A percentile compares a stretch with the other conserved stretches of the same genome.
Evolutionary conservation across 1,140 invertebrate species (phyloP).

Genomic region (Cheumatopsyche charites): DNA sequence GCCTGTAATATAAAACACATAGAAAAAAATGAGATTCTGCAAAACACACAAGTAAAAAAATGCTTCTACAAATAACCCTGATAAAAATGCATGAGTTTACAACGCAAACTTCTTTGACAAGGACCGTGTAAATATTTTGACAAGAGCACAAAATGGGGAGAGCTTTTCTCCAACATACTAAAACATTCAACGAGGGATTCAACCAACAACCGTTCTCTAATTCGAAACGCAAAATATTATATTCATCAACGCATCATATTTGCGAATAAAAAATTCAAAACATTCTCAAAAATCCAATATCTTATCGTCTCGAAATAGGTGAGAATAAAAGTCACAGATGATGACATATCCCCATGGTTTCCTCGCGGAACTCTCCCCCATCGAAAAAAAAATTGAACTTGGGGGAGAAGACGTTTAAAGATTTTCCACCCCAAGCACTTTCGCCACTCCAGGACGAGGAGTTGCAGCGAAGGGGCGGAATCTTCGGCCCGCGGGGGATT

Average conservation of each 20-base stretch:
- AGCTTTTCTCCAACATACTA: not conserved
- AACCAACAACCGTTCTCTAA: too few relatives aligned
- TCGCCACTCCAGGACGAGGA: not conserved
- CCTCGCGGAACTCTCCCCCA: not conserved
- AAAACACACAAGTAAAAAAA: too few relatives aligned
- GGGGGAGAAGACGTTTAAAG: constrained; percentile 31
- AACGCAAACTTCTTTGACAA: constrained; percentile 10
- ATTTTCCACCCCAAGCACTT: constrained; percentile 23
- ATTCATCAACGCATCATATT: too few relatives aligned
- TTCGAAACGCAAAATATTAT: too few relatives aligned
- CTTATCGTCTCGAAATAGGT: not conserved
- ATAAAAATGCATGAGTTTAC: constrained; percentile 13
- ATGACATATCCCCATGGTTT: constrained; percentile 17
- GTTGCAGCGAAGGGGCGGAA: constrained; percentile 10
- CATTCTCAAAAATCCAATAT: not conserved
- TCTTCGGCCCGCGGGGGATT: constrained; percentile 8
- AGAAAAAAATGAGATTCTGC: too few relatives aligned
- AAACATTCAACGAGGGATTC: constrained; percentile 16
- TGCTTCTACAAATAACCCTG: too few relatives aligned
- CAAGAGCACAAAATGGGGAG: not conserved
- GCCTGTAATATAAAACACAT: constrained; percentile 58
- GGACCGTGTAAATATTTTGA: constrained; percentile 20
- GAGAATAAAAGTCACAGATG: not conserved
- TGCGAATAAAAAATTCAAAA: not conserved
- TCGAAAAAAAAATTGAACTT: not conserved